Conservation (phyloP, 2,113 vertebrate genomes). For the Serinus canaria region DNA sequence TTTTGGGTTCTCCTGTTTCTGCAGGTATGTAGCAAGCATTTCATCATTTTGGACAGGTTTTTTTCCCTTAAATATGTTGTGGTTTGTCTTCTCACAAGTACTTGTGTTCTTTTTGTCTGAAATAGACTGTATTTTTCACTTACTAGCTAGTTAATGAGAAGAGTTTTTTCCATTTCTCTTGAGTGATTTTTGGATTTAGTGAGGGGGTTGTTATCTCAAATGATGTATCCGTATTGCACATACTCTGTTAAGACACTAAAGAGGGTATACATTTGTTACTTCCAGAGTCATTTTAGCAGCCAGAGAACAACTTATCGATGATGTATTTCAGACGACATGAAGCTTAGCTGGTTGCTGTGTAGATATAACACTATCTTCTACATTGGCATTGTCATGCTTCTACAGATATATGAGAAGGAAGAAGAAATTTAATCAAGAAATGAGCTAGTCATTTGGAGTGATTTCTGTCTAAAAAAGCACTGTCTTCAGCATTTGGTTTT, state of each 20-base stretch:
- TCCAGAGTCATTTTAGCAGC: too few species aligned
- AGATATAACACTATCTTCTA: neutral
- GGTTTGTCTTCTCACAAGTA: neutral
- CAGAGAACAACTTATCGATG: neutral
- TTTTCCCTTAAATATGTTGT: neutral
- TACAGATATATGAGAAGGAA: neutral
- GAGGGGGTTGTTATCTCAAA: neutral
- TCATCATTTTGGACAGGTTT: neutral
- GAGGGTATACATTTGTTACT: neutral
- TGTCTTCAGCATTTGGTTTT: neutral
- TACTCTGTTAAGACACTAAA: neutral
- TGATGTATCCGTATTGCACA: neutral
- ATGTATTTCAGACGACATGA: neutral
- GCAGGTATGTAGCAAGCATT: conserved; percentile 63
- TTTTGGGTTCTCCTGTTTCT: conserved; percentile 83
- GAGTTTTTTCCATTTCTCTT: neutral
- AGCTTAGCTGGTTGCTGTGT: neutral
- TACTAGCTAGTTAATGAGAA: neutral
- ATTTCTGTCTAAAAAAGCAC: neutral
- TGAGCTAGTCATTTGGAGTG: neutral
- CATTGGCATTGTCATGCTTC: neutral
- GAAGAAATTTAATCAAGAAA: neutral
- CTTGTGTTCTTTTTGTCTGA: neutral
- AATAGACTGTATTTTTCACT: neutral
- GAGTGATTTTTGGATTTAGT: neutral